A percentile compares a stretch with the other conserved stretches of the same genome.
Conservation (phyloP, 2,797 vertebrate genomes). For the Chelon auratus region DNA sequence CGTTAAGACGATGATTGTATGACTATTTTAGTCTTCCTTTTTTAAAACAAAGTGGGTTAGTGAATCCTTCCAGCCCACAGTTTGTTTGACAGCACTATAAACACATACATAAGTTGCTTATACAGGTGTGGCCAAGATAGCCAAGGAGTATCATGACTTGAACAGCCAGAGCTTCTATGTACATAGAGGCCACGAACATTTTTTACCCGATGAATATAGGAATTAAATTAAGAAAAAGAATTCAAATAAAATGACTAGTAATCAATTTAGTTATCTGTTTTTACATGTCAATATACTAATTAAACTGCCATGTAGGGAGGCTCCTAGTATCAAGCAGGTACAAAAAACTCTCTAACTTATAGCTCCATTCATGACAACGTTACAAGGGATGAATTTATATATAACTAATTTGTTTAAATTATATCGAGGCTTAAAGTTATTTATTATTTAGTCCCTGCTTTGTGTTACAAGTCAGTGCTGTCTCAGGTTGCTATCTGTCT, state of each 20-base stretch:
- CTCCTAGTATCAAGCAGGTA: neutral
- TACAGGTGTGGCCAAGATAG: neutral
- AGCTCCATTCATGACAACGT: too few relatives aligned
- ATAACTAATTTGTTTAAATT: too few relatives aligned
- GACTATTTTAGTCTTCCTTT: neutral
- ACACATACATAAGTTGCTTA: neutral
- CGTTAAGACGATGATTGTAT: neutral
- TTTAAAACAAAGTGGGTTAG: neutral
- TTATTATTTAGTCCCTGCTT: too few relatives aligned
- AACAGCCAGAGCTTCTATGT: neutral
- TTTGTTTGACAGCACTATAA: constrained; percentile 1
- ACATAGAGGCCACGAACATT: neutral
- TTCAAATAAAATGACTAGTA: too few relatives aligned
- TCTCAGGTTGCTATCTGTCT: too few relatives aligned
- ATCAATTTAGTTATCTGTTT: neutral
- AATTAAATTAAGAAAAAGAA: neutral
- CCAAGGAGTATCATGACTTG: neutral
- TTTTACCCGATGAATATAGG: neutral
- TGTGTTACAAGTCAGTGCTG: too few relatives aligned
- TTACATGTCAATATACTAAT: neutral
- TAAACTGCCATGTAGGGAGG: neutral
- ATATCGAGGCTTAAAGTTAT: too few relatives aligned
- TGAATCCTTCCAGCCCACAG: neutral
- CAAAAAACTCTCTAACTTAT: too few relatives aligned
- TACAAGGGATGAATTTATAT: too few relatives aligned